phyloP scores from a whole-genome alignment of 1,140 invertebrate genomes.

The Drosophila equinoxialis region DNA sequence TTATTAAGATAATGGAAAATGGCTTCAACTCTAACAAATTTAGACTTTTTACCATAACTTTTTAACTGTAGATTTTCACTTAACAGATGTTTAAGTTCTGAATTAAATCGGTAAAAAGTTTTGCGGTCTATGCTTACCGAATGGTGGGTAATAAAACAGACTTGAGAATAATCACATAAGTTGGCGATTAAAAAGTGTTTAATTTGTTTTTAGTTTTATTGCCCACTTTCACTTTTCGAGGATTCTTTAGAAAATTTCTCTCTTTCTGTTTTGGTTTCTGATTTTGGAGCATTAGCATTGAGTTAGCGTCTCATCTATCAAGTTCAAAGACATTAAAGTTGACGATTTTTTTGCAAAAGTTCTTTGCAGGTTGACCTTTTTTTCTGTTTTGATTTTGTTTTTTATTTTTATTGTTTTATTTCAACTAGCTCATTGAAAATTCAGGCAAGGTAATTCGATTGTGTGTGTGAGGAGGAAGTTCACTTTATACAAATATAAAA shows the following conservation, averaged over 20 bases:
- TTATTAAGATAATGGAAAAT: too few relatives aligned
- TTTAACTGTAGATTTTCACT: too few relatives aligned
- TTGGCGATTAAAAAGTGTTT: not conserved
- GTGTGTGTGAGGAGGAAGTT: conserved; percentile 68
- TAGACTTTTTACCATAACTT: too few relatives aligned
- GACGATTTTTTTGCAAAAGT: conserved; percentile 34
- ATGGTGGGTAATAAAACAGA: too few relatives aligned
- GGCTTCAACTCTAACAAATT: too few relatives aligned
- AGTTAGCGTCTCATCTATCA: conserved; percentile 25
- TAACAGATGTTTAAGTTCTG: too few relatives aligned
- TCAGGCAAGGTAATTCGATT: conserved; percentile 36
- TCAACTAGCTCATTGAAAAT: conserved; percentile 22
- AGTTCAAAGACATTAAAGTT: conserved; percentile 43
- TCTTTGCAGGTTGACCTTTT: conserved; percentile 66
- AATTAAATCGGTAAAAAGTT: too few relatives aligned
- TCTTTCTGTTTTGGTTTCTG: not conserved
- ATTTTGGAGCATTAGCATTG: not conserved
- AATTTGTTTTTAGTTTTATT: not conserved
- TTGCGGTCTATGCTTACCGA: too few relatives aligned
- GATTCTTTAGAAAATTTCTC: not conserved
- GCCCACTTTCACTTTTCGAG: conserved; percentile 1
- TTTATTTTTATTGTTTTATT: conserved; percentile 10
- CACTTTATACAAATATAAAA: conserved; percentile 38
- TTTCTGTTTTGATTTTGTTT: conserved; percentile 10
- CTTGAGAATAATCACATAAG: too few relatives aligned